phyloP scores from a whole-genome alignment of 1,140 invertebrate genomes.

The Sycobia sp. region DNA sequence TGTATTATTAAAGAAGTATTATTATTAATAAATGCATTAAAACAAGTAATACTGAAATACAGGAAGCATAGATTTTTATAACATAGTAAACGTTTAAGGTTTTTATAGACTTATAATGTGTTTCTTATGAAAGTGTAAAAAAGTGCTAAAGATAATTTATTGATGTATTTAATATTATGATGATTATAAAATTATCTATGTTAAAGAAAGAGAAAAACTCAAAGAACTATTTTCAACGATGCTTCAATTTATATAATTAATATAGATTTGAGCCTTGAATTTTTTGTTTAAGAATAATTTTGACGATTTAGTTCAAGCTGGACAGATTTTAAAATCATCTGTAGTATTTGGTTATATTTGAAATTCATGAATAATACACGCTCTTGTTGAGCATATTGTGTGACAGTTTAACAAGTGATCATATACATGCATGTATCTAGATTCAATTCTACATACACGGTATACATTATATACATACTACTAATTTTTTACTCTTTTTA shows the following conservation, averaged over 20 bases:
- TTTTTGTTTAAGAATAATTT: background rate
- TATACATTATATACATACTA: background rate
- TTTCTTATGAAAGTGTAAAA: too few relatives aligned
- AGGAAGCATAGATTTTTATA: too few relatives aligned
- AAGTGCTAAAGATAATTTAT: too few relatives aligned
- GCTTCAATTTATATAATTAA: background rate
- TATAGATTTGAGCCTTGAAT: slow-evolving; percentile 2
- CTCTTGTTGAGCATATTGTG: slow-evolving; percentile 13
- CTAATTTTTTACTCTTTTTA: slow-evolving; percentile 9
- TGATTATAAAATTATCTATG: too few relatives aligned
- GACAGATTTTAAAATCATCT: slow-evolving; percentile 7
- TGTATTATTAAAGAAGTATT: too few relatives aligned
- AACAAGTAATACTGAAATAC: too few relatives aligned
- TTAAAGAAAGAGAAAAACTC: too few relatives aligned
- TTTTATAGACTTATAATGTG: too few relatives aligned
- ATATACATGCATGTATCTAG: slow-evolving; percentile 14
- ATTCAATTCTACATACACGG: slow-evolving; percentile 18
- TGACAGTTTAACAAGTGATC: slow-evolving; percentile 28
- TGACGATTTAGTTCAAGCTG: background rate
- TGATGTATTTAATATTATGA: too few relatives aligned
- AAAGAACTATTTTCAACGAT: background rate
- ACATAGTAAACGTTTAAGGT: too few relatives aligned
- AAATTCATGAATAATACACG: slow-evolving; percentile 14
- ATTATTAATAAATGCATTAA: too few relatives aligned
- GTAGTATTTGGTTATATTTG: slow-evolving; percentile 10